Evolutionary conservation across 2,888 invertebrate genomes (phyloP).

Genomic region (Campopleginae sp.): DNA sequence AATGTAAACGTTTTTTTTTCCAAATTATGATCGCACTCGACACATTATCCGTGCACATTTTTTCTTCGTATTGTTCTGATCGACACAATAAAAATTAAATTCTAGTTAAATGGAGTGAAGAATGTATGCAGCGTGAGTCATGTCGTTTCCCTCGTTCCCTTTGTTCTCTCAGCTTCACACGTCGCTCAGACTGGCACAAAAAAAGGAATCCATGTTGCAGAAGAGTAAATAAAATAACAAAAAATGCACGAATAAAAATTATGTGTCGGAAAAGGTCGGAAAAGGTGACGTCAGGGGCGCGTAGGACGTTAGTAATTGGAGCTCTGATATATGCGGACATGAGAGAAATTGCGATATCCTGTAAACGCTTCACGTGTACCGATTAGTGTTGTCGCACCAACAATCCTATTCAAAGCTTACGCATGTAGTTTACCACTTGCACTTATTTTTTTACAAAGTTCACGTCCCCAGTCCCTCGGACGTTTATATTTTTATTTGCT

Average conservation of each 20-base stretch:
- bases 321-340: slow-evolving; percentile 73
- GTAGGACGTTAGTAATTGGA: slow-evolving; percentile 73
- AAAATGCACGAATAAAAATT: slow-evolving; percentile 15
- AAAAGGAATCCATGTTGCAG: neutral
- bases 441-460: slow-evolving; percentile 38
- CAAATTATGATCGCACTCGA: neutral
- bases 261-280: slow-evolving; percentile 55
- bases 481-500: slow-evolving; percentile 51
- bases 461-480: slow-evolving; percentile 17
- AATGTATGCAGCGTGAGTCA: slow-evolving; percentile 24
- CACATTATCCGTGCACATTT: neutral
- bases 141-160: neutral
- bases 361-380: slow-evolving; percentile 49
- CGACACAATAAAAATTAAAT: neutral
- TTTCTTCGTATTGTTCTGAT: neutral
- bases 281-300: slow-evolving; percentile 69
- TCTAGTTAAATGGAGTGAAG: neutral
- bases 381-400: slow-evolving; percentile 52
- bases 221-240: slow-evolving; percentile 21
- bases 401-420: slow-evolving; percentile 16
- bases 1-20: slow-evolving; percentile 7
- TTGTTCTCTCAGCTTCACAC: slow-evolving; percentile 10
- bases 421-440: slow-evolving; percentile 1
- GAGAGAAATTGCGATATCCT: slow-evolving; percentile 64
- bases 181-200: neutral